Conservation (phyloP, 2,113 vertebrate species). For the Rhynchomys soricoides region DNA sequence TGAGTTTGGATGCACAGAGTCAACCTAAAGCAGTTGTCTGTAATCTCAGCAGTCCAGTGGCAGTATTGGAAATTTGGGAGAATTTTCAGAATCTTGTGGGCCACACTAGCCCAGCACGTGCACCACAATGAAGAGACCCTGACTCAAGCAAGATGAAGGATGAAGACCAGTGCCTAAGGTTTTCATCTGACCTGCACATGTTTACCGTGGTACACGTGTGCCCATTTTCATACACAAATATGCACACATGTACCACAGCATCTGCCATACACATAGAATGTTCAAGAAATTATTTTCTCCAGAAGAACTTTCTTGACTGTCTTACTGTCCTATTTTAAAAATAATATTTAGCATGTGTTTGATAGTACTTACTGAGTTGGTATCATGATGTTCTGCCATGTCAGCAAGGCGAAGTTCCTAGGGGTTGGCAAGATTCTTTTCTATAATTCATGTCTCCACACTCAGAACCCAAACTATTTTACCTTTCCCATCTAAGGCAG, state of each 20-base stretch:
- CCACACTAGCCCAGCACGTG: too few relatives aligned
- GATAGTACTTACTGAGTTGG: neutral
- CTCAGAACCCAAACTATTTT: neutral
- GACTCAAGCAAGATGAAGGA: neutral
- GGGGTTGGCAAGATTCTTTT: neutral
- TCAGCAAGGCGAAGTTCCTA: neutral
- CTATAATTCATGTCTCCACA: neutral
- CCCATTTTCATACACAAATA: neutral
- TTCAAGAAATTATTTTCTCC: constrained; percentile 6
- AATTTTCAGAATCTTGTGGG: neutral
- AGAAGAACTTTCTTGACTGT: neutral
- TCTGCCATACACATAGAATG: neutral
- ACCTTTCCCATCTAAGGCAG: neutral
- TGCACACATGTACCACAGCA: neutral
- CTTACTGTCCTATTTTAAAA: neutral
- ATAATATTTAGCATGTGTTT: constrained; percentile 6
- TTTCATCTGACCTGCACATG: neutral
- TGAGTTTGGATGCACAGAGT: too few relatives aligned
- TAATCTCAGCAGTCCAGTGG: neutral
- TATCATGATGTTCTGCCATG: neutral
- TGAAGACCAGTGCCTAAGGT: neutral
- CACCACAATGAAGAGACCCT: neutral
- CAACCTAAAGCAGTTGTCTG: neutral
- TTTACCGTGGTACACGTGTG: neutral
- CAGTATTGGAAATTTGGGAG: neutral